phyloP scores from a whole-genome alignment of 2,888 invertebrate genomes.

The Xylota sylvarum region DNA sequence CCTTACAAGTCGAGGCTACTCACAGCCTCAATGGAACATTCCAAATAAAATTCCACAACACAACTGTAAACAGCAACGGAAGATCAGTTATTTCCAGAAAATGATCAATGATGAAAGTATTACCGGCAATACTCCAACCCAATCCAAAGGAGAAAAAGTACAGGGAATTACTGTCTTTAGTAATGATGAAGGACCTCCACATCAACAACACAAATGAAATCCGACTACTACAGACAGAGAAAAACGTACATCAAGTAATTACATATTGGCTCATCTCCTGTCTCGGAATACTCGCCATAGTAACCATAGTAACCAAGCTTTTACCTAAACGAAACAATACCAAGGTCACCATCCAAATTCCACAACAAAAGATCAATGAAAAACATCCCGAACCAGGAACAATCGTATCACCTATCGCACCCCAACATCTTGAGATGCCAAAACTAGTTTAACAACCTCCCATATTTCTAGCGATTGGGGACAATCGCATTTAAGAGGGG shows the following conservation, averaged over 20 bases:
- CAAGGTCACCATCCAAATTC: too few relatives aligned
- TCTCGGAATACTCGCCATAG: too few relatives aligned
- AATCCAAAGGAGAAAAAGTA: slow-evolving; percentile 17
- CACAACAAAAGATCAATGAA: too few relatives aligned
- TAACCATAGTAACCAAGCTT: too few relatives aligned
- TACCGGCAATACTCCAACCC: slow-evolving; percentile 53
- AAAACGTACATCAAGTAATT: too few relatives aligned
- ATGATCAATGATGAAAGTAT: slow-evolving; percentile 31
- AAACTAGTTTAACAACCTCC: slow-evolving; percentile 4
- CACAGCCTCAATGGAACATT: slow-evolving; percentile 43
- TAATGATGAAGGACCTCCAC: slow-evolving; percentile 47
- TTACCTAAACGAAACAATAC: too few relatives aligned
- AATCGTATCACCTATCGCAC: slow-evolving; percentile 12
- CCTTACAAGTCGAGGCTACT: slow-evolving; percentile 7
- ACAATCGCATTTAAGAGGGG: too few relatives aligned
- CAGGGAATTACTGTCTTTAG: background rate
- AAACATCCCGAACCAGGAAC: slow-evolving; percentile 8
- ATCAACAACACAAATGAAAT: slow-evolving; percentile 35
- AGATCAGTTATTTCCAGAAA: slow-evolving; percentile 43
- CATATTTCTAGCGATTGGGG: too few relatives aligned
- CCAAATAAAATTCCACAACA: slow-evolving; percentile 58
- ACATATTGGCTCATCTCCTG: too few relatives aligned
- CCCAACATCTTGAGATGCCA: background rate
- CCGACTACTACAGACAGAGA: too few relatives aligned
- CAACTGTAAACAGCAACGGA: slow-evolving; percentile 40